Evolutionary conservation across 2,113 vertebrate species (phyloP).

Genomic region (Nesoenas mayeri): DNA sequence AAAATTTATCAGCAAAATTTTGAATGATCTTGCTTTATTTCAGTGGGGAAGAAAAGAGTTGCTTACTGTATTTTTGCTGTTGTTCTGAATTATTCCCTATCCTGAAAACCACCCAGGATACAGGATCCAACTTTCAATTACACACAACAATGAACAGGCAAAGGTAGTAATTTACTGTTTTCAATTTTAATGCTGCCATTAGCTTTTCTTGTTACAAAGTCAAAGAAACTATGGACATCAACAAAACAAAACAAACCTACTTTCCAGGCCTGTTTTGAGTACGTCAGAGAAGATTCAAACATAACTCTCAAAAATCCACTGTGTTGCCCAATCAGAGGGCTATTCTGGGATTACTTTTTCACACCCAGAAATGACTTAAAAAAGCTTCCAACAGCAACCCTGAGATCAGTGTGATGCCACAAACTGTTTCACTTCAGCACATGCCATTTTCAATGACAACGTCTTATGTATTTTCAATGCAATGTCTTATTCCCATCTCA

Average conservation of each 20-base stretch:
- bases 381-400: neutral
- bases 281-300: neutral
- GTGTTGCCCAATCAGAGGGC: neutral
- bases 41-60: neutral
- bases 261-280: neutral
- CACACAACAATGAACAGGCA: slow-evolving; percentile 49
- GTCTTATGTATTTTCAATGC: neutral
- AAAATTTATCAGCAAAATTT: neutral
- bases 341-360: neutral
- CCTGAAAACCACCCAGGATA: slow-evolving; percentile 21
- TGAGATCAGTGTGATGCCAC: neutral
- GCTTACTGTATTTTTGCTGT: neutral
- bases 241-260: neutral
- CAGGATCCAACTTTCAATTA: slow-evolving; percentile 55
- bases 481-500: neutral
- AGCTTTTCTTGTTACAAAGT: slow-evolving; percentile 38
- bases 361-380: neutral
- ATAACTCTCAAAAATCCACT: neutral
- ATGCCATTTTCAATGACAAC: neutral
- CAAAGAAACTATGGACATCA: neutral
- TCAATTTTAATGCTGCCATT: slow-evolving; percentile 35
- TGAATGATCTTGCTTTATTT: neutral
- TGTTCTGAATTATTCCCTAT: slow-evolving; percentile 15
- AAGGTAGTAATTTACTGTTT: slow-evolving; percentile 34
- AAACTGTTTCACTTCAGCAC: neutral